Conservation (phyloP, 2,888 invertebrate species). For the Myopa tessellatipennis region DNA sequence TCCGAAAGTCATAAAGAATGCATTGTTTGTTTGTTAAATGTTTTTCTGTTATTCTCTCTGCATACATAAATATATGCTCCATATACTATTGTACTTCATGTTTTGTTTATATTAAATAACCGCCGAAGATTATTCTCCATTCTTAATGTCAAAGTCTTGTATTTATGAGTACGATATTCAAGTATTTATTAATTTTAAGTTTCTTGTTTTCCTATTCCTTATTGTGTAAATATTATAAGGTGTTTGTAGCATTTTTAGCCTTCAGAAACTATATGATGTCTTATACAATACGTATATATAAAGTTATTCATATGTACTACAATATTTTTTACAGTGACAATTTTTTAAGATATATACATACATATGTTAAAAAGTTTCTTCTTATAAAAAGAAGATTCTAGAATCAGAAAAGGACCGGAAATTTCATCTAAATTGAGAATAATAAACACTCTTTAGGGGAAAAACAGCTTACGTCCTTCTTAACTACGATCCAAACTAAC, state of each 20-base stretch:
- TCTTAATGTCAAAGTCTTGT: conserved; percentile 23
- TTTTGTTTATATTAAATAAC: not conserved
- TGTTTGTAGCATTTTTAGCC: conserved; percentile 29
- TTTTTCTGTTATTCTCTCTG: conserved; percentile 17
- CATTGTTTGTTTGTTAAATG: conserved; percentile 23
- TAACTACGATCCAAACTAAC: too few species aligned
- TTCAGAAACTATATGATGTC: too few species aligned
- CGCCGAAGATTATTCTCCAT: not conserved
- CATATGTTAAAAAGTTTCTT: not conserved
- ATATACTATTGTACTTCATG: not conserved
- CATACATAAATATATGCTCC: not conserved
- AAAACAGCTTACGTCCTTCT: too few species aligned
- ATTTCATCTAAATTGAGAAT: too few species aligned
- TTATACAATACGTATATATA: too few species aligned
- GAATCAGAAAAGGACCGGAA: not conserved
- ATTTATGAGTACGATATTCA: not conserved
- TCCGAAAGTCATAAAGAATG: conserved; percentile 14
- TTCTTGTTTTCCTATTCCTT: not conserved
- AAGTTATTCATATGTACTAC: too few species aligned
- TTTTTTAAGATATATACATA: not conserved
- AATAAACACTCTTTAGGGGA: too few species aligned
- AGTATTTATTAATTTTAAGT: not conserved
- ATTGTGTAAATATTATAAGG: conserved; percentile 26
- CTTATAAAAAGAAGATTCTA: not conserved
- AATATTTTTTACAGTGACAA: not conserved